A percentile compares a stretch with the other conserved stretches of the same genome.
Conservation (phyloP, 1,140 invertebrate genomes). For the Drosophila arizonae region DNA sequence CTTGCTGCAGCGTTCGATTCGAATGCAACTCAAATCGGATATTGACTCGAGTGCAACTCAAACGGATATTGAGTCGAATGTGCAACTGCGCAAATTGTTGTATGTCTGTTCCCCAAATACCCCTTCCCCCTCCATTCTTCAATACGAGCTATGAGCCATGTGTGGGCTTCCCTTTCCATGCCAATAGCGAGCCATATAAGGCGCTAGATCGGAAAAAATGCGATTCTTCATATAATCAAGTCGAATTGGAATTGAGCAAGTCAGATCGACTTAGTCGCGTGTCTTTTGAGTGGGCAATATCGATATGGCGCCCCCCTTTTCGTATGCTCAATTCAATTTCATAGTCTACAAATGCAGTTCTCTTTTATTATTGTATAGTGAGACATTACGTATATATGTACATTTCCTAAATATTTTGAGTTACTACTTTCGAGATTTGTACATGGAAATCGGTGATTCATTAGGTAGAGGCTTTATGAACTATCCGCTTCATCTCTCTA, state of each 20-base stretch:
- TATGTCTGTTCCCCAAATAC: neutral
- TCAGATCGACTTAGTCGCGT: neutral
- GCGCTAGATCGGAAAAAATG: slow-evolving; percentile 2
- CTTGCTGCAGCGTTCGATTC: slow-evolving; percentile 25
- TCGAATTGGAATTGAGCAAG: too few relatives aligned
- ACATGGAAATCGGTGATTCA: too few relatives aligned
- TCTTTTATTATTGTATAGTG: neutral
- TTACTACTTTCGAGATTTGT: too few relatives aligned
- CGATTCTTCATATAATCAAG: neutral
- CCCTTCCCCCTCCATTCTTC: neutral
- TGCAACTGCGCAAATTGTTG: slow-evolving; percentile 6
- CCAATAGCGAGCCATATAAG: neutral
- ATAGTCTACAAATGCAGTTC: neutral
- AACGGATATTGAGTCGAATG: neutral
- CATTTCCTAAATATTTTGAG: too few relatives aligned
- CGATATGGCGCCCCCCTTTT: neutral
- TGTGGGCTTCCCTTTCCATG: slow-evolving; percentile 5
- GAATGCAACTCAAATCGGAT: slow-evolving; percentile 1
- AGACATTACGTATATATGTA: too few relatives aligned
- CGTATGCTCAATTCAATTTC: too few relatives aligned
- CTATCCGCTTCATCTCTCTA: too few relatives aligned
- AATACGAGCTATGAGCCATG: neutral
- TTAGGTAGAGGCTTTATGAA: too few relatives aligned
- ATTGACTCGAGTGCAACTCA: slow-evolving; percentile 8
- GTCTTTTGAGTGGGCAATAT: neutral